Conservation (phyloP, 2,888 invertebrate species). For the Lapara coniferarum region DNA sequence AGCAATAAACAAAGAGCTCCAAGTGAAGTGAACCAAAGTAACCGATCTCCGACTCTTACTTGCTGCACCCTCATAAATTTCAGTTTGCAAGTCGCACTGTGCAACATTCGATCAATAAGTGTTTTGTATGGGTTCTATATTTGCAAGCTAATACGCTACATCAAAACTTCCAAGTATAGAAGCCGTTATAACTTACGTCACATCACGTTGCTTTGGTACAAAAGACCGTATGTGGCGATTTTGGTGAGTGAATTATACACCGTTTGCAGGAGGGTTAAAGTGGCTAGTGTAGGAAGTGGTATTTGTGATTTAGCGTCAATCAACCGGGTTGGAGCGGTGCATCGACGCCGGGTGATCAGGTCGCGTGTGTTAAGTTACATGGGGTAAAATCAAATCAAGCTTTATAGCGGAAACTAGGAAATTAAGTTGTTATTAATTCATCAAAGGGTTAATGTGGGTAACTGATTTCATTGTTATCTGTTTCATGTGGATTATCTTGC, state of each 20-base stretch:
- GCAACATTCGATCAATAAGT: conserved; percentile 81
- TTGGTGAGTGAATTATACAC: conserved; percentile 37
- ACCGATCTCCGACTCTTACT: conserved; percentile 71
- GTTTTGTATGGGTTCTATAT: conserved; percentile 82
- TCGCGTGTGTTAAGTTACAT: conserved; percentile 66
- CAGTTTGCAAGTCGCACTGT: conserved; percentile 79
- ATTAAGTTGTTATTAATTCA: conserved; percentile 35
- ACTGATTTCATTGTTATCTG: conserved; percentile 26
- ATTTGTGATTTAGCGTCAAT: conserved; percentile 30
- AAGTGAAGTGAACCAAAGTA: conserved; percentile 65
- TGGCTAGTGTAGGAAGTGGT: conserved; percentile 25
- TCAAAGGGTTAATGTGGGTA: conserved; percentile 31
- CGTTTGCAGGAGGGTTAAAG: conserved; percentile 36
- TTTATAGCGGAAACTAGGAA: conserved; percentile 45
- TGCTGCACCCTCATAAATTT: conserved; percentile 77
- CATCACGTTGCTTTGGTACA: conserved; percentile 36
- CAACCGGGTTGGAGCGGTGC: conserved; percentile 40
- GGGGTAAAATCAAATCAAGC: conserved; percentile 60
- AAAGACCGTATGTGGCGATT: conserved; percentile 39
- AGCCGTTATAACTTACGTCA: conserved; percentile 72
- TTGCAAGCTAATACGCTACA: conserved; percentile 80
- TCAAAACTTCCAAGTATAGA: conserved; percentile 72
- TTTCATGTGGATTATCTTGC: conserved; percentile 3
- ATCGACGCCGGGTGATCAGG: conserved; percentile 51
- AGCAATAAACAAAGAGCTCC: conserved; percentile 77